phyloP scores from a whole-genome alignment of 2,113 vertebrate genomes.

The Cynopterus brachyotis region DNA sequence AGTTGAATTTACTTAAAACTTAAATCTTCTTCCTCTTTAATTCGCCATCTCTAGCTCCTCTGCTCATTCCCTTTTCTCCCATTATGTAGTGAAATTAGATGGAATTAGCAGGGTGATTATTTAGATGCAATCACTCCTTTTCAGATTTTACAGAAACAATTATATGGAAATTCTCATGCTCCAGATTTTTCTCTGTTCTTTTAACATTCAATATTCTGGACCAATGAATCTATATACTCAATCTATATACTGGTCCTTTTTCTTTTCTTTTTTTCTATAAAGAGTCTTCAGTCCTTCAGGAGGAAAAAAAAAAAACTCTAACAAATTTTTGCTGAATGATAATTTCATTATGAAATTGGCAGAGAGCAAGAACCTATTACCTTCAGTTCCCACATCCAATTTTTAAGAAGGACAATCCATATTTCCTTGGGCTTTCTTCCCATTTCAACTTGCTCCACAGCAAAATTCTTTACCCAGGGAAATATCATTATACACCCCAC shows the following conservation, averaged over 20 bases:
- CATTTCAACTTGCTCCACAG: constrained; percentile 27
- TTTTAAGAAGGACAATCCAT: constrained; percentile 50
- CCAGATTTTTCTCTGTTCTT: constrained; percentile 6
- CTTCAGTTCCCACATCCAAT: constrained; percentile 46
- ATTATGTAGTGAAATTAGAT: not conserved
- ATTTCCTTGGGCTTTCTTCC: constrained; percentile 42
- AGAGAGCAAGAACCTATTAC: constrained; percentile 51
- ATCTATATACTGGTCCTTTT: not conserved
- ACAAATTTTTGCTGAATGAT: constrained; percentile 47
- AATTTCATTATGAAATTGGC: constrained; percentile 61
- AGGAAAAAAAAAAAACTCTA: not conserved
- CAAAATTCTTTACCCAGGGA: constrained; percentile 16
- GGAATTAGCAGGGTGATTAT: not conserved
- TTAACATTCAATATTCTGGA: constrained; percentile 21
- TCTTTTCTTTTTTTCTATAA: not conserved
- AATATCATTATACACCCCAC: not conserved
- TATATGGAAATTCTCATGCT: not conserved
- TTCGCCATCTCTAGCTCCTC: not conserved
- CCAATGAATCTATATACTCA: not conserved
- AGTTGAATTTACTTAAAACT: not conserved
- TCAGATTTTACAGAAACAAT: not conserved
- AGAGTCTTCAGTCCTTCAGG: not conserved
- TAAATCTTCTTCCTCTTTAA: not conserved
- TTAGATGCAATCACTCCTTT: not conserved
- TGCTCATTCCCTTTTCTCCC: not conserved